These are phyloP conservation scores for Antrozous pallidus DNA, from an alignment of 2,797 vertebrate genomes.

Conservation along the genomic window DNA sequence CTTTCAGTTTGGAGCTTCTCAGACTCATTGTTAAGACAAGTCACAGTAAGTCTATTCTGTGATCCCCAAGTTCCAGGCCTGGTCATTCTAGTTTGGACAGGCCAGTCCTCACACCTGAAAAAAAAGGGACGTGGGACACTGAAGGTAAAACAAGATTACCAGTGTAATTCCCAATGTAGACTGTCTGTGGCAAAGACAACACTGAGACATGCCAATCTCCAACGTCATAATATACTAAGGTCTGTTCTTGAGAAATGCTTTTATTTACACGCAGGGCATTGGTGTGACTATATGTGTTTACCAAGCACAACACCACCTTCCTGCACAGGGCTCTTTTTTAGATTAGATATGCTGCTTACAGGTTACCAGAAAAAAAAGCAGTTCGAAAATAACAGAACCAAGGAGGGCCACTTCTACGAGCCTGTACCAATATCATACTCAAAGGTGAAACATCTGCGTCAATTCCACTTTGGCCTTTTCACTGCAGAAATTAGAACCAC, in stretches of 20 bases:
- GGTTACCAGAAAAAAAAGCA: background rate
- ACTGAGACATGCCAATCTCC: background rate
- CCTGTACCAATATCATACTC: background rate
- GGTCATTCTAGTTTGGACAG: background rate
- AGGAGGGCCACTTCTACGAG: background rate
- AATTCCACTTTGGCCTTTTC: background rate
- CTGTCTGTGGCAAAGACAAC: background rate
- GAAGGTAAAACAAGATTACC: background rate
- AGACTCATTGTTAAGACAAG: background rate
- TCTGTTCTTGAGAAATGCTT: background rate
- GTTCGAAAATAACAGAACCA: background rate
- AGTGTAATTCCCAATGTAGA: background rate
- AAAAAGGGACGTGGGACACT: background rate
- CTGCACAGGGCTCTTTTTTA: background rate
- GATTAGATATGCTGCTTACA: background rate
- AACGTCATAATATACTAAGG: background rate
- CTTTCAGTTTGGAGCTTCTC: background rate
- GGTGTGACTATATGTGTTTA: background rate
- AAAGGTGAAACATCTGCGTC: background rate
- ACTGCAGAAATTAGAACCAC: background rate
- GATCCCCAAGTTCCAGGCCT: background rate
- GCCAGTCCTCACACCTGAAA: background rate
- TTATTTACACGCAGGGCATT: background rate
- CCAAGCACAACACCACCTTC: background rate
- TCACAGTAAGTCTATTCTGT: background rate